Evolutionary conservation across 2,888 invertebrate genomes (phyloP), one percentile per base, ranked within the genome.

Genomic region (Agriopis leucophaearia): DNA sequence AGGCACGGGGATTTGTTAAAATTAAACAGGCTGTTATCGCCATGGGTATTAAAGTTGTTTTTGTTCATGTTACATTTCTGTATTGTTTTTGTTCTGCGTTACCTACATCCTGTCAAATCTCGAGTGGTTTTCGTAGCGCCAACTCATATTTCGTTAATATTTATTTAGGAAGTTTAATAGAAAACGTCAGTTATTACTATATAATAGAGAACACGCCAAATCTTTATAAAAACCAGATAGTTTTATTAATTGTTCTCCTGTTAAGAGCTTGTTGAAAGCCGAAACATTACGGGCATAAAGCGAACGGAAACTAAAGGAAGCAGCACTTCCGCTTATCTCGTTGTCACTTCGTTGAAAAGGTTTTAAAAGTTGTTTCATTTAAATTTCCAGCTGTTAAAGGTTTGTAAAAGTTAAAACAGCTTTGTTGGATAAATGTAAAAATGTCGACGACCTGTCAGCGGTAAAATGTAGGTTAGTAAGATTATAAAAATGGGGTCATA

Each of bases 1-100:
- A 82, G 78, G 77, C 77, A 71, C 74, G 77, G 77, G 76, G 73
- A 78, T 77, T 80, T 77, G 76, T 75, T 71, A 61, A 75, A 79
- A 82, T 80, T 79, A 79, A 81, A 80, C 76, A 71, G 57, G 70
- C 64, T 72, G 61, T 68, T 71, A 64, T 58, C 45, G 58, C 52
- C 45, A 13, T 10, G 64, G 76, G 73, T 71, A 74, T 75, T 77
- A 75, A 71, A 68, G 58, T 72, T 75, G 27, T 8, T 48, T 64
- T 50, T 56, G 15, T 50, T 63, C 38, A 38, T 16, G 35, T 35
- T 40, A 15, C 9, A 16, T 54, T 35, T 54, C 51, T 52, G 38
- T 55, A 38, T 72, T 75, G 9, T 12, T 42, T 64, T 44, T 45
- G 35, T 45, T 57, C 13, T 45, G 35, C 44, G 44, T 12, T n/a